These are phyloP conservation scores for Bursaphelenchus okinawaensis DNA, from an alignment of 2,888 invertebrate species.

Conservation along the genomic window DNA sequence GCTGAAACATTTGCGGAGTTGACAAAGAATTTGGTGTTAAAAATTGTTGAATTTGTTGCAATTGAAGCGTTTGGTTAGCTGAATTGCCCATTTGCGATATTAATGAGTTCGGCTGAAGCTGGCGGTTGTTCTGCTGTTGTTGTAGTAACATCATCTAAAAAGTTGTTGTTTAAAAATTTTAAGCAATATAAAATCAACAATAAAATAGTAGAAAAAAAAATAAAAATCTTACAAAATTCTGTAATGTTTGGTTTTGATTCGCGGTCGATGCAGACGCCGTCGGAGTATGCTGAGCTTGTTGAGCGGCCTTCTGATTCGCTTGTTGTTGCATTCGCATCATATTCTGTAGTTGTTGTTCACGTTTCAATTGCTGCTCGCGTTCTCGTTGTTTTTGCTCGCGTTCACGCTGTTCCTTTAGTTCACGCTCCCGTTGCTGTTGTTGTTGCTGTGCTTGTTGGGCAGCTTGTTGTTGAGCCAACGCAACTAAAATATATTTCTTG, in stretches of 20 bases:
- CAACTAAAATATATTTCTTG: too few species aligned
- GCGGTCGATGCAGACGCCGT: too few species aligned
- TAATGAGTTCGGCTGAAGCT: background rate
- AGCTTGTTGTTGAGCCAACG: background rate
- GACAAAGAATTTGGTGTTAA: background rate
- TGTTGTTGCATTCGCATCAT: background rate
- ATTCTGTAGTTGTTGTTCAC: background rate
- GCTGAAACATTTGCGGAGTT: background rate
- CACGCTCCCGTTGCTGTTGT: background rate
- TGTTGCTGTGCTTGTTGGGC: background rate
- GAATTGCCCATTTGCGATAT: background rate
- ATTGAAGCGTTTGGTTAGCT: background rate
- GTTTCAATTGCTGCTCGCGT: background rate
- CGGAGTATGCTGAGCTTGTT: too few species aligned
- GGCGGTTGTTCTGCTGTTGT: background rate
- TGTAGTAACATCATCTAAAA: background rate
- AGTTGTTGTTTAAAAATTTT: too few species aligned
- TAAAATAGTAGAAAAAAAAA: too few species aligned
- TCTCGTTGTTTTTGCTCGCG: background rate
- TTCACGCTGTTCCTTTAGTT: background rate
- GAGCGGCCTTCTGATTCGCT: background rate
- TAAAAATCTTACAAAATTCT: background rate
- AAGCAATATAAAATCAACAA: too few species aligned
- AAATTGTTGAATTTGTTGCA: background rate
- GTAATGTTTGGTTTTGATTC: background rate